Base-by-base conservation (phyloP, 1,140 invertebrate species). In the Bathynomus jamesi region DNA sequence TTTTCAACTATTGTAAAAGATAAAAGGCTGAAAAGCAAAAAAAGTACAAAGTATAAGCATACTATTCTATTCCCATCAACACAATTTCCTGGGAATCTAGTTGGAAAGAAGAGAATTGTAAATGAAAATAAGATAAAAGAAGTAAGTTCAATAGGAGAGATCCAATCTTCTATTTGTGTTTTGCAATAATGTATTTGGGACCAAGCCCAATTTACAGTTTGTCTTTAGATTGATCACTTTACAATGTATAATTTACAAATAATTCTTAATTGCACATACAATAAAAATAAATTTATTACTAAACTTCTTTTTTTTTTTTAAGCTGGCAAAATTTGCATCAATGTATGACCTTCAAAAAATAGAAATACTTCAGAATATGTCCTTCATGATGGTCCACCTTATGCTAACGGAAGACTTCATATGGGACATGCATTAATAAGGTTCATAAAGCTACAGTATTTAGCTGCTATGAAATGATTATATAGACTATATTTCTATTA, bases 351-450 rank as follows among this genome's bases (percentile, higher is more conserved):
- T 17, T 17, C 40, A 53, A 53, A 53, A 21, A 53, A 53, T 2
- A 53, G 40, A 53, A 53, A 11, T 17, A 17, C 40, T 3, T 53
- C 40, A 11, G 13, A 11, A 11, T 99, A 93, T 87, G 84, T 96
- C 64, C 83, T 99, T 32, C 96, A 99, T 80, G 98, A 99, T 89
- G 98, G 98, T 0, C 98, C 98, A 63, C 98, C 98, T 0, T 99
- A 99, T 86, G 97, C 98, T 0, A 99, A 99, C 87, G 98, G 98
- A 17, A 84, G 88, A 74, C 86, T 89, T 70, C 98, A 99, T 81
- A 94, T 99, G 86, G 98, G 98, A 0, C 98, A 99, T 87, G 95
- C 95, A 63, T 89, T 99, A 27, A 99, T 84, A 99, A 99, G 85
- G 92, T 94, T 82, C 64, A 63, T 89, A 99, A 27, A 99, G 99